A percentile compares a stretch with the other conserved stretches of the same genome.
These are phyloP conservation scores for Linyphia triangularis DNA, from an alignment of 2,888 invertebrate species.

Conservation along the genomic window DNA sequence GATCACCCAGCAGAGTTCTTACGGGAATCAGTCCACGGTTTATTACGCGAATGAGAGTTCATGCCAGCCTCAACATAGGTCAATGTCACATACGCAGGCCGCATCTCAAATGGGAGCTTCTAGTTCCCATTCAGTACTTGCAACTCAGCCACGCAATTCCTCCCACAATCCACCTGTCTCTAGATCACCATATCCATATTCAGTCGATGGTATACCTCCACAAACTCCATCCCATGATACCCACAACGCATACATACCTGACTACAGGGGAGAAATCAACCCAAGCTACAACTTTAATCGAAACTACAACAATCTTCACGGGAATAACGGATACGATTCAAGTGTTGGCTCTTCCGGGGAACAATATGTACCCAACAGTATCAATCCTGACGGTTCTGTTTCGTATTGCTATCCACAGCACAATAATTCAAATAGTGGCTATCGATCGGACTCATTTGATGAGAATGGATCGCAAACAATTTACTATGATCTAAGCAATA, in stretches of 20 bases:
- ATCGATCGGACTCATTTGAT: slow-evolving; percentile 65
- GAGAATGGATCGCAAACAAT: slow-evolving; percentile 73
- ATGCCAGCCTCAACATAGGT: slow-evolving; percentile 57
- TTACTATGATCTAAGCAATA: slow-evolving; percentile 72
- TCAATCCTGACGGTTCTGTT: slow-evolving; percentile 71
- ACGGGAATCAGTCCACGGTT: slow-evolving; percentile 59
- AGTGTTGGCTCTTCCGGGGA: slow-evolving; percentile 46
- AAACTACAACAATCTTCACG: slow-evolving; percentile 58
- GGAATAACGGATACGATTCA: slow-evolving; percentile 66
- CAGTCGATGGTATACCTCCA: slow-evolving; percentile 52
- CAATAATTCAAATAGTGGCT: slow-evolving; percentile 50
- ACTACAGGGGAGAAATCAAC: slow-evolving; percentile 67
- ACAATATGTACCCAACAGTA: slow-evolving; percentile 70
- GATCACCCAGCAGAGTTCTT: slow-evolving; percentile 63
- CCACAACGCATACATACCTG: slow-evolving; percentile 72
- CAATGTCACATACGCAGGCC: slow-evolving; percentile 46
- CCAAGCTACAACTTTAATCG: slow-evolving; percentile 50
- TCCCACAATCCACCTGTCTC: slow-evolving; percentile 58
- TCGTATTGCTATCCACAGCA: slow-evolving; percentile 72
- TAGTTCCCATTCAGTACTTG: slow-evolving; percentile 32
- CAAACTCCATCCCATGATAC: slow-evolving; percentile 48
- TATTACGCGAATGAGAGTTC: slow-evolving; percentile 62
- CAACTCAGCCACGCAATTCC: slow-evolving; percentile 36
- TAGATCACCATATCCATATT: slow-evolving; percentile 68
- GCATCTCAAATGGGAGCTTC: slow-evolving; percentile 48